phyloP scores from a whole-genome alignment of 2,797 vertebrate species.

The Coracias cyanogaster region DNA sequence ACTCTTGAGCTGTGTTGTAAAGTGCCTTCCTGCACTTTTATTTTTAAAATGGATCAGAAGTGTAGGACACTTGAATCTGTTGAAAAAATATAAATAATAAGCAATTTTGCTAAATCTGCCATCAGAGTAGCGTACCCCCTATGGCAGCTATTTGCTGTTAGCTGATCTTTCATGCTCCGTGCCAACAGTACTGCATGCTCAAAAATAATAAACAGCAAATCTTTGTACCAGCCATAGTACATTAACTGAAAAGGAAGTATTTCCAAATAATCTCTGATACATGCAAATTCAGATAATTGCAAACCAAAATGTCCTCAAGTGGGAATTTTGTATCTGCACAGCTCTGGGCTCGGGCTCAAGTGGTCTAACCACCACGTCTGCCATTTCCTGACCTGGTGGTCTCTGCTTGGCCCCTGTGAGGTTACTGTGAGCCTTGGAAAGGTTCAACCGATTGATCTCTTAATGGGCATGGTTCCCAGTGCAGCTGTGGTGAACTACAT shows the following conservation, averaged over 20 bases:
- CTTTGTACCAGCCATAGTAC: not conserved
- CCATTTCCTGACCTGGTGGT: not conserved
- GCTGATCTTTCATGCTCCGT: not conserved
- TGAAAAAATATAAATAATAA: not conserved
- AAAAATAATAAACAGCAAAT: not conserved
- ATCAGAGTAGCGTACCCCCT: not conserved
- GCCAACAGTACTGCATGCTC: not conserved
- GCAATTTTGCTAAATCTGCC: not conserved
- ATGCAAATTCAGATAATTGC: not conserved
- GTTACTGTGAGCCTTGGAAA: not conserved
- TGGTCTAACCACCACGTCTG: rapidly evolving
- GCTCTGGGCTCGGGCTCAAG: not conserved
- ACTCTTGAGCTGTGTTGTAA: not conserved
- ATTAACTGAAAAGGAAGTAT: not conserved
- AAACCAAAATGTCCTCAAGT: not conserved
- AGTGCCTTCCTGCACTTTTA: not conserved
- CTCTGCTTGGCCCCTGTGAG: not conserved
- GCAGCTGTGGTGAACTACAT: not conserved
- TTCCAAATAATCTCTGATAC: not conserved
- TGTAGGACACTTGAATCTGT: not conserved
- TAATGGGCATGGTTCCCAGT: not conserved
- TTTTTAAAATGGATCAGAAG: not conserved
- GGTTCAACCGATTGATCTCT: too few relatives aligned
- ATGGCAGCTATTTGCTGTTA: not conserved
- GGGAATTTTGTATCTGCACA: not conserved